A percentile compares a stretch with the other conserved stretches of the same genome.
These are phyloP conservation scores for Steatocranus sp. DNA, from an alignment of 2,797 vertebrate genomes.

Conservation along the genomic window DNA sequence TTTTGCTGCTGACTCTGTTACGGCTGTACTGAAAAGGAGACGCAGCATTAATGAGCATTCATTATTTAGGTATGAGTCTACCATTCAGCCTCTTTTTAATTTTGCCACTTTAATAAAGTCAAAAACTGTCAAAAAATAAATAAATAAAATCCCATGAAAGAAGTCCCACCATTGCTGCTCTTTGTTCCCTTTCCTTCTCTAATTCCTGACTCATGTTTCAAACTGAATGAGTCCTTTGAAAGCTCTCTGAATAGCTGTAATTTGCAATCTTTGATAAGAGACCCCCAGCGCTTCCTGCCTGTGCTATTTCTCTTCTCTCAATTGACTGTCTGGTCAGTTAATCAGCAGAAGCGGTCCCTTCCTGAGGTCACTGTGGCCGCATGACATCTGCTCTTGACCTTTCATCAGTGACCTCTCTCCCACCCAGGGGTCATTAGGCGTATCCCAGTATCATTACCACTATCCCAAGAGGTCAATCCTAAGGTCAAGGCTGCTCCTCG, in stretches of 20 bases:
- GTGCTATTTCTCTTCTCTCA: background rate
- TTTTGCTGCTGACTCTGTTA: background rate
- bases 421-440: slow-evolving; percentile 47
- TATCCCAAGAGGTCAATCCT: slow-evolving; percentile 38
- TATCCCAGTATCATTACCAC: slow-evolving; percentile 43
- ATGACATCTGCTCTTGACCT: slow-evolving; percentile 58
- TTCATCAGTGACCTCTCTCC: slow-evolving; percentile 29
- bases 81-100: background rate
- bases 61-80: background rate
- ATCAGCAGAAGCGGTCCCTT: slow-evolving; percentile 26
- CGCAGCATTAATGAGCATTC: background rate
- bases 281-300: background rate
- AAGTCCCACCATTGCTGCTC: background rate
- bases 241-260: background rate
- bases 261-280: slow-evolving; percentile 33
- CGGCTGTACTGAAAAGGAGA: background rate
- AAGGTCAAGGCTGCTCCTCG: slow-evolving; percentile 35
- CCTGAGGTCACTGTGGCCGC: slow-evolving; percentile 12
- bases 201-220: background rate
- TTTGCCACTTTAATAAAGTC: background rate
- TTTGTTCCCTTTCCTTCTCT: background rate
- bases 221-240: background rate
- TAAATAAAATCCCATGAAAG: background rate
- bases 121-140: background rate
- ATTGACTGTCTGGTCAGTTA: slow-evolving; percentile 28